These are phyloP conservation scores for Semaprochilodus insignis DNA, from an alignment of 2,797 vertebrate genomes.

Conservation along the genomic window DNA sequence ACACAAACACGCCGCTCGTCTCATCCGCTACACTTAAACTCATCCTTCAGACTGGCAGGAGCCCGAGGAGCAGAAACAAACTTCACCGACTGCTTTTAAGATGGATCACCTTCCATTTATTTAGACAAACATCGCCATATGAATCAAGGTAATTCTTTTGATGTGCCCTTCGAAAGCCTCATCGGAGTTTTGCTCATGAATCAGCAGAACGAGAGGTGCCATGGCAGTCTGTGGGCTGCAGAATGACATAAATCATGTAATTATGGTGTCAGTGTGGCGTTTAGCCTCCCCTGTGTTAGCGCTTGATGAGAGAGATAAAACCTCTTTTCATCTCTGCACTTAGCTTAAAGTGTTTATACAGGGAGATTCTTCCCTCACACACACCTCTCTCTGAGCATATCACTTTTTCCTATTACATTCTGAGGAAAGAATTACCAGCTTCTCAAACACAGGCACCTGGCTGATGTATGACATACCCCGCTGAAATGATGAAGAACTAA, in stretches of 20 bases:
- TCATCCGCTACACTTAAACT: constrained; percentile 12
- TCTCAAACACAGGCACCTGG: not conserved
- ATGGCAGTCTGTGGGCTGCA: constrained; percentile 69
- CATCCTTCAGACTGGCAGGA: constrained; percentile 77
- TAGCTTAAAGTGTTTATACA: constrained; percentile 59
- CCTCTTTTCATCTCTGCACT: constrained; percentile 63
- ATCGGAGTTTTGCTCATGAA: constrained; percentile 73
- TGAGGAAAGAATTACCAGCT: not conserved
- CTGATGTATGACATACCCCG: no score
- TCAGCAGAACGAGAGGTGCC: constrained; percentile 71
- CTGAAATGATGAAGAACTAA: not conserved
- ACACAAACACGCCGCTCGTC: constrained; percentile 36
- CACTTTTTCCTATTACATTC: constrained; percentile 1
- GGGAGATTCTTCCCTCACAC: constrained; percentile 24
- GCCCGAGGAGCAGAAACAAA: constrained; percentile 75
- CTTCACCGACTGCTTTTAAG: constrained; percentile 74
- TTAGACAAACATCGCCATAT: constrained; percentile 79
- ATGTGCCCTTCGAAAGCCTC: constrained; percentile 68
- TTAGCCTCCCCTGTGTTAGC: constrained; percentile 64
- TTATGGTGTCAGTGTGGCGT: constrained; percentile 76
- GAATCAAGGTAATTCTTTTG: constrained; percentile 80
- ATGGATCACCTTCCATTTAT: constrained; percentile 81
- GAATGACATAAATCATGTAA: constrained; percentile 79
- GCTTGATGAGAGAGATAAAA: constrained; percentile 67
- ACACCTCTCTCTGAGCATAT: constrained; percentile 15